Evolutionary conservation across 2,888 invertebrate genomes (phyloP).

Genomic region (Panzeria rudis): DNA sequence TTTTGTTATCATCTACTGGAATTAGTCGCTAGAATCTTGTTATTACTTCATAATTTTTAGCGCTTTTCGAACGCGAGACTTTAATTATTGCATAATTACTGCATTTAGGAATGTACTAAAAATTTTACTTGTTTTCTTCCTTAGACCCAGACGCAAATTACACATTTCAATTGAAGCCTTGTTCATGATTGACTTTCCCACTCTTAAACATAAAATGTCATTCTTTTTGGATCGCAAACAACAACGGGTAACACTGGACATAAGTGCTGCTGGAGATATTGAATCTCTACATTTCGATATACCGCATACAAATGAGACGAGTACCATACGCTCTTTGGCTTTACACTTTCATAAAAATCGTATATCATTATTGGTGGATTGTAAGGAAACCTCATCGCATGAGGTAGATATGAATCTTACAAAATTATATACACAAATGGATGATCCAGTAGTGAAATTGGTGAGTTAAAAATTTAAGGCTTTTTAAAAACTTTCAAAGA

Average conservation of each 20-base stretch:
- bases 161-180: conserved; percentile 83
- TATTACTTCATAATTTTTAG: too few species aligned
- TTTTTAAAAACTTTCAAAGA: background rate
- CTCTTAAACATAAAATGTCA: conserved; percentile 83
- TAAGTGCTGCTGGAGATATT: conserved; percentile 81
- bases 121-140: background rate
- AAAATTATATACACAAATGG: conserved; percentile 83
- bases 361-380: conserved; percentile 82
- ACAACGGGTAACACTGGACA: conserved; percentile 82
- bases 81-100: too few species aligned
- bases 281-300: conserved; percentile 83
- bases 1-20: too few species aligned
- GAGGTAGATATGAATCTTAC: conserved; percentile 82
- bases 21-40: too few species aligned
- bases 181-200: conserved; percentile 84
- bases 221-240: conserved; percentile 84
- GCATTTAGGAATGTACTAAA: too few species aligned
- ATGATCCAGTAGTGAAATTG: conserved; percentile 83
- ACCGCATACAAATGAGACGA: conserved; percentile 83
- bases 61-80: too few species aligned
- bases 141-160: conserved; percentile 83
- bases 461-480: conserved; percentile 75
- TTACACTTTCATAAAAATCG: conserved; percentile 82
- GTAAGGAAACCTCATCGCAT: conserved; percentile 82
- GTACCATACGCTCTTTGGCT: conserved; percentile 83